phyloP scores from a whole-genome alignment of 2,888 invertebrate genomes.

The Phyllotreta cruciferae region DNA sequence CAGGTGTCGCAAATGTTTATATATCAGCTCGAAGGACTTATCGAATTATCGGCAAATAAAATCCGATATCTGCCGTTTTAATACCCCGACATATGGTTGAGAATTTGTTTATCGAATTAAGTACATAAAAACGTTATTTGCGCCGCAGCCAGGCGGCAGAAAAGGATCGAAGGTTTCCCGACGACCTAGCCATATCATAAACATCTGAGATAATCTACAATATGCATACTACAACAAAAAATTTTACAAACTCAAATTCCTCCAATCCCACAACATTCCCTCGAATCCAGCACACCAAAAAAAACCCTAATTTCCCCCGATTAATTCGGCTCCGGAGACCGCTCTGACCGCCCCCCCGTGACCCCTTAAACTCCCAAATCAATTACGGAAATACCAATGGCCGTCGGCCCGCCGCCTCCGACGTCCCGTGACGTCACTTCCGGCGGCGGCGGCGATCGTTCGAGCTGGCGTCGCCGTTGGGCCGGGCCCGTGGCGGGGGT shows the following conservation, averaged over 20 bases:
- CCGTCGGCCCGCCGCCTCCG: slow-evolving; percentile 40
- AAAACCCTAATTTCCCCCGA: too few species aligned
- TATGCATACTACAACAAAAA: too few species aligned
- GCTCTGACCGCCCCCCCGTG: slow-evolving; percentile 18
- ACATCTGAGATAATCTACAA: too few species aligned
- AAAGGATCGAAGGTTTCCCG: too few species aligned
- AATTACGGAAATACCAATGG: slow-evolving; percentile 48
- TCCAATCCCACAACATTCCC: too few species aligned
- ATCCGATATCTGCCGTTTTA: slow-evolving; percentile 9
- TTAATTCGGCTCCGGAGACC: too few species aligned
- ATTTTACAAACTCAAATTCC: too few species aligned
- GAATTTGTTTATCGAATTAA: slow-evolving; percentile 7
- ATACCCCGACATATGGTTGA: slow-evolving; percentile 4
- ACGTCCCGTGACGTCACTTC: slow-evolving; percentile 47
- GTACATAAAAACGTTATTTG: background rate
- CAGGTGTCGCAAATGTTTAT: slow-evolving; percentile 17
- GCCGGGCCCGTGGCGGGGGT: slow-evolving; percentile 7
- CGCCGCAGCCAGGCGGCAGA: too few species aligned
- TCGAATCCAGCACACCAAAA: too few species aligned
- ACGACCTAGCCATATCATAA: too few species aligned
- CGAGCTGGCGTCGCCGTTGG: slow-evolving; percentile 24
- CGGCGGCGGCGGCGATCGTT: slow-evolving; percentile 42
- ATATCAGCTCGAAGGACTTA: slow-evolving; percentile 17
- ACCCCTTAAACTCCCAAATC: slow-evolving; percentile 46
- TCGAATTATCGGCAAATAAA: slow-evolving; percentile 28